Percentiles rank a stretch among this genome's conserved stretches.
These are phyloP conservation scores for Neolamprologus brichardi DNA, from an alignment of 2,113 vertebrate genomes.

Conservation along the genomic window DNA sequence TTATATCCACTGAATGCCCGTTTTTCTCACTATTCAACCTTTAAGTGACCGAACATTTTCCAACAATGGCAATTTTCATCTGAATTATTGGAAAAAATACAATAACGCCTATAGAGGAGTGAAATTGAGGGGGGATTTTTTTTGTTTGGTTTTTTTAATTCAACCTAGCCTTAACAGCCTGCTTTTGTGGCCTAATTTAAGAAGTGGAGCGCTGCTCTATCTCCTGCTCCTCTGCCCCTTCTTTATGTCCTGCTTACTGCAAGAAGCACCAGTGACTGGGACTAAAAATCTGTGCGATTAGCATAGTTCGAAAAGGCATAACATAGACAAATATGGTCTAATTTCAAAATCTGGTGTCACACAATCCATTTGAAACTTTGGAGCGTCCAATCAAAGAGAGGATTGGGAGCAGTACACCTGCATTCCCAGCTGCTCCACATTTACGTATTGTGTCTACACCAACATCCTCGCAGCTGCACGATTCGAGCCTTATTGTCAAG, in stretches of 20 bases:
- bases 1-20: not conserved
- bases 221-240: slow-evolving; percentile 8
- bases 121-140: not conserved
- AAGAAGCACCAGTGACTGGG: not conserved
- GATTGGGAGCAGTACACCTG: not conserved
- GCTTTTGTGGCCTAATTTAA: slow-evolving; percentile 48
- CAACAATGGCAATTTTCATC: not conserved
- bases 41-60: slow-evolving; percentile 9
- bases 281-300: slow-evolving; percentile 17
- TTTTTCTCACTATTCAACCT: slow-evolving; percentile 32
- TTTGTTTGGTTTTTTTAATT: slow-evolving; percentile 14
- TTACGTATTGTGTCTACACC: not conserved
- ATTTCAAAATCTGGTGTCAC: not conserved
- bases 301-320: slow-evolving; percentile 4
- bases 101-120: not conserved
- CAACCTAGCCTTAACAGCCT: slow-evolving; percentile 1
- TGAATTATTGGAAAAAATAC: not conserved
- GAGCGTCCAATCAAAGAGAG: slow-evolving; percentile 1
- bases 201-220: slow-evolving; percentile 13
- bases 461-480: slow-evolving; percentile 28
- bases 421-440: not conserved
- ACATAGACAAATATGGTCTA: not conserved
- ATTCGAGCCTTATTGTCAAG: slow-evolving; percentile 23
- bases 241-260: slow-evolving; percentile 20
- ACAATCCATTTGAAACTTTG: not conserved